phyloP scores from a whole-genome alignment of 1,140 invertebrate genomes.

The Zophobas atratus region DNA sequence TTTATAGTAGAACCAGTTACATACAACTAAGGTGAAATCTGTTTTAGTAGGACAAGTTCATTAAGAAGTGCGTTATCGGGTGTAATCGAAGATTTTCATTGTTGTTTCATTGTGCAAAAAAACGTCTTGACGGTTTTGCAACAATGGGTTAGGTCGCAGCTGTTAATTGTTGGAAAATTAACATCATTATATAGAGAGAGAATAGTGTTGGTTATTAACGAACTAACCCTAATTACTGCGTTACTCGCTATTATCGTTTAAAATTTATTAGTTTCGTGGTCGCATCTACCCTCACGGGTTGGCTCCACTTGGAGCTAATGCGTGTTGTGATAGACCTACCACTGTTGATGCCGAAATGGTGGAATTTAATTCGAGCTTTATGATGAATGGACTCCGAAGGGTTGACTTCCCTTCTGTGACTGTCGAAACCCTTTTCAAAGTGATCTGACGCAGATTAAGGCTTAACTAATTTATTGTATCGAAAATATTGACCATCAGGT shows the following conservation, averaged over 20 bases:
- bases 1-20: too few relatives aligned
- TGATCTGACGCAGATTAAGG: not conserved
- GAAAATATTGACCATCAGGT: too few relatives aligned
- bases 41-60: not conserved
- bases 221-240: not conserved
- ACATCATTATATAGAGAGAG: not conserved
- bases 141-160: not conserved
- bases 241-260: not conserved
- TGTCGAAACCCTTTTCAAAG: conserved; percentile 2
- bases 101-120: not conserved
- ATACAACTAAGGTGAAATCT: too few relatives aligned
- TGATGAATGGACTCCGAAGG: not conserved
- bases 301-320: not conserved
- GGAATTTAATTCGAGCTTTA: not conserved
- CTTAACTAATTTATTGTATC: too few relatives aligned
- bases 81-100: not conserved
- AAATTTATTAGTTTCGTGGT: conserved; percentile 7
- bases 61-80: not conserved
- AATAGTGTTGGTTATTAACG: conserved; percentile 3
- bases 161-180: not conserved
- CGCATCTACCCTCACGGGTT: not conserved
- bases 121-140: not conserved
- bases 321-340: not conserved
- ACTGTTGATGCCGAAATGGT: not conserved
- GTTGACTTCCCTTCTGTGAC: not conserved